Evolutionary conservation across 1,140 invertebrate genomes (phyloP).

Genomic region (Cataglyphis hispanica): DNA sequence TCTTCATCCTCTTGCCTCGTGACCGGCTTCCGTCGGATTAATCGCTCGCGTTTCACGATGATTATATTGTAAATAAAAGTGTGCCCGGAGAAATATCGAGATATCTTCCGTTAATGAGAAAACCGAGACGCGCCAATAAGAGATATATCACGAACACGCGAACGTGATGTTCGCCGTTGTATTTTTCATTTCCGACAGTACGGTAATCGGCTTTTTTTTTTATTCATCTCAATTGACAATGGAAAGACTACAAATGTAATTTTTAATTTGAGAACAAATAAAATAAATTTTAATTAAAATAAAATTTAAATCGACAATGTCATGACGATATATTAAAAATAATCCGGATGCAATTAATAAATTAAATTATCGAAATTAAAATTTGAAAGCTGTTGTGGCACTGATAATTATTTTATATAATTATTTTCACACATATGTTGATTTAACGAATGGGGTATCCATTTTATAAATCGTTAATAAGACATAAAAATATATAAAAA

Average conservation of each 20-base stretch:
- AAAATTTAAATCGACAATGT: background rate
- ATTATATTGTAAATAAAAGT: slow-evolving; percentile 73
- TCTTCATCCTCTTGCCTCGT: slow-evolving; percentile 47
- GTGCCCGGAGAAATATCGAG: slow-evolving; percentile 7
- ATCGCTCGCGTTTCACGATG: slow-evolving; percentile 69
- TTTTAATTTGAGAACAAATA: background rate
- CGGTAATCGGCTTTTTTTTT: slow-evolving; percentile 73
- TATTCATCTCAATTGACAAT: slow-evolving; percentile 62
- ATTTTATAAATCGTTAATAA: background rate
- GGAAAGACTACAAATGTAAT: slow-evolving; percentile 2
- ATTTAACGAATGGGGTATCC: background rate
- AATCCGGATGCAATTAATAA: background rate
- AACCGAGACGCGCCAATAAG: slow-evolving; percentile 67
- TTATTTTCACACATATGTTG: background rate
- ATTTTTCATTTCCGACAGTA: slow-evolving; percentile 10
- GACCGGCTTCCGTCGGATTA: slow-evolving; percentile 56
- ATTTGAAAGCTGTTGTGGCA: background rate
- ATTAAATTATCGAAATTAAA: slow-evolving; percentile 11
- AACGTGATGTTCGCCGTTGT: slow-evolving; percentile 22
- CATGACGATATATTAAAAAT: background rate
- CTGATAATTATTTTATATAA: slow-evolving; percentile 3
- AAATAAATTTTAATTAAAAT: too few species aligned
- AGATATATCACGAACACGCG: slow-evolving; percentile 44
- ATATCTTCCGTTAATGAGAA: slow-evolving; percentile 70
- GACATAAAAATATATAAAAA: background rate